Conservation (phyloP, 2,797 vertebrate species). For the Gymnothorax reevesii region DNA sequence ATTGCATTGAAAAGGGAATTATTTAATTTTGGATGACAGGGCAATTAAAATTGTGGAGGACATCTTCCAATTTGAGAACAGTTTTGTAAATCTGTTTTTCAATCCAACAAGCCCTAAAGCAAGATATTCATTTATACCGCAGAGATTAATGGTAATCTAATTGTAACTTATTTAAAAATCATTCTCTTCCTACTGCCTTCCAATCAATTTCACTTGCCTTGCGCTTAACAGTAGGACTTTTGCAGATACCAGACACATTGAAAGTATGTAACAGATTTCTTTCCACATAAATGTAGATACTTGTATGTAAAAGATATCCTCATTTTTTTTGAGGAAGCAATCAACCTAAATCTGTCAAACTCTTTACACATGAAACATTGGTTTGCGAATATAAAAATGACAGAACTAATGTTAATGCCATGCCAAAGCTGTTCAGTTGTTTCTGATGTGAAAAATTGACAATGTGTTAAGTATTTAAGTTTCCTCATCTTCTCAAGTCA, state of each 20-base stretch:
- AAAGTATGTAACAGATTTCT: conserved; percentile 46
- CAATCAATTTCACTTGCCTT: conserved; percentile 76
- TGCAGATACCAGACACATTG: conserved; percentile 53
- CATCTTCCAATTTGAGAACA: conserved; percentile 75
- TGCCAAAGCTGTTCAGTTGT: background rate
- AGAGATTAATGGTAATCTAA: conserved; percentile 88
- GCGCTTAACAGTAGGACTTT: conserved; percentile 56
- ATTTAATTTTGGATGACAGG: conserved; percentile 76
- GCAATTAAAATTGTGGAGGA: conserved; percentile 80
- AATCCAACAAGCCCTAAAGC: conserved; percentile 85
- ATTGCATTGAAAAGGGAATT: conserved; percentile 52
- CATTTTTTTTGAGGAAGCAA: background rate
- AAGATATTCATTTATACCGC: conserved; percentile 84
- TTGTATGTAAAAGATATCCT: background rate
- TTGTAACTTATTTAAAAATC: conserved; percentile 89
- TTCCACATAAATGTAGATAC: conserved; percentile 13
- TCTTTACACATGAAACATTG: background rate
- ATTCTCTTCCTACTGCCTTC: conserved; percentile 81
- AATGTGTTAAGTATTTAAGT: background rate
- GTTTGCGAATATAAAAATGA: background rate
- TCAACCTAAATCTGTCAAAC: background rate
- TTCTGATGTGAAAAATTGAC: background rate
- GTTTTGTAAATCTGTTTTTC: conserved; percentile 84
- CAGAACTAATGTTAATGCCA: background rate
- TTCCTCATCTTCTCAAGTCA: background rate